Evolutionary conservation across 1,140 invertebrate genomes (phyloP).

Genomic region (Teleopsis dalmanni): DNA sequence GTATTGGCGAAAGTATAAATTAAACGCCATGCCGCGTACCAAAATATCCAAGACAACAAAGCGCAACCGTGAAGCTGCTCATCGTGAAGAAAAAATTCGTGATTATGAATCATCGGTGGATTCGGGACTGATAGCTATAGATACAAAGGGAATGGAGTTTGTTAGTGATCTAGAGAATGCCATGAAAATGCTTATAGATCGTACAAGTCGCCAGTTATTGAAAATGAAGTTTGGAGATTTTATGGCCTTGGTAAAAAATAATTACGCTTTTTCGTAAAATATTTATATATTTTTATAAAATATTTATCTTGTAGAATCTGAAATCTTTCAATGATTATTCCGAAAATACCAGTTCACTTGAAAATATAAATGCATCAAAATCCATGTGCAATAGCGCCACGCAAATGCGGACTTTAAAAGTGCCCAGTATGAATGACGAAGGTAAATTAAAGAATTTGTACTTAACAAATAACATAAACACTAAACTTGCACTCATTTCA

Average conservation of each 20-base stretch:
- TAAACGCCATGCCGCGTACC: slow-evolving; percentile 40
- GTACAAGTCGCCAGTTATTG: slow-evolving; percentile 15
- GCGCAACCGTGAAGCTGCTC: slow-evolving; percentile 34
- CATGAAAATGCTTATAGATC: slow-evolving; percentile 14
- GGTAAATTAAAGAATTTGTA: too few species aligned
- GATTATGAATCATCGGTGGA: slow-evolving; percentile 32
- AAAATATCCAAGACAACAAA: slow-evolving; percentile 39
- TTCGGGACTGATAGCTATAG: slow-evolving; percentile 20
- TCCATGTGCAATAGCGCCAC: too few species aligned
- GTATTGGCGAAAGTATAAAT: too few species aligned
- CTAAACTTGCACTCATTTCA: too few species aligned
- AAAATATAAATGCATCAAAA: too few species aligned
- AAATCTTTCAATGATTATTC: too few species aligned
- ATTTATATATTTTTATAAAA: not conserved
- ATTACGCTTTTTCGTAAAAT: not conserved
- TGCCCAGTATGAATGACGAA: too few species aligned
- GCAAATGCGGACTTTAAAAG: too few species aligned
- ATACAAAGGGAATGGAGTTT: slow-evolving; percentile 18
- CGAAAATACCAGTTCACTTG: too few species aligned
- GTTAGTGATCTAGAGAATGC: slow-evolving; percentile 16
- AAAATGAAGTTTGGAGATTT: slow-evolving; percentile 25
- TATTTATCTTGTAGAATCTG: not conserved
- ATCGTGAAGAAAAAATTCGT: slow-evolving; percentile 35
- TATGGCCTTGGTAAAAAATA: slow-evolving; percentile 8
- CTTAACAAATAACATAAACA: too few species aligned